A percentile compares a stretch with the other conserved stretches of the same genome.
phyloP scores from a whole-genome alignment of 2,113 vertebrate genomes.

The Synodontis membranacea region DNA sequence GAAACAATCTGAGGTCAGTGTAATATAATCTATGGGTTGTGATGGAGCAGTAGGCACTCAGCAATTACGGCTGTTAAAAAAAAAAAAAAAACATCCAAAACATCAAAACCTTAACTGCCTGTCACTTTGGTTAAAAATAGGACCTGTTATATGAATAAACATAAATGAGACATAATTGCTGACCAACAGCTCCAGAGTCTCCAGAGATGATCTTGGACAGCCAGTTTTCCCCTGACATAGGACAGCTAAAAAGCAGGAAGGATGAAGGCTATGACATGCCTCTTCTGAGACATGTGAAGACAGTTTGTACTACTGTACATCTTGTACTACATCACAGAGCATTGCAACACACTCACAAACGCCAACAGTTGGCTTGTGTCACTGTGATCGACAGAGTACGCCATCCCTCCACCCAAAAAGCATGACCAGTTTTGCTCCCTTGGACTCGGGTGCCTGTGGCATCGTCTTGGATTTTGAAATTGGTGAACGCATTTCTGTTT shows the following conservation, averaged over 20 bases:
- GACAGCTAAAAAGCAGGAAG: neutral
- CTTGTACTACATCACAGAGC: neutral
- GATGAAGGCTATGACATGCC: neutral
- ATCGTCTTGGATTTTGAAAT: too few relatives aligned
- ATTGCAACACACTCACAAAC: neutral
- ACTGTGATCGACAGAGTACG: neutral
- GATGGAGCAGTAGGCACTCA: neutral
- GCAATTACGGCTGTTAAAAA: neutral
- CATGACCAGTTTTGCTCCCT: neutral
- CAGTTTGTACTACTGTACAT: neutral
- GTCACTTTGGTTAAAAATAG: neutral
- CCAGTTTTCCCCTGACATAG: neutral
- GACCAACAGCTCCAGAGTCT: neutral
- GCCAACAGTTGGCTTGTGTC: neutral
- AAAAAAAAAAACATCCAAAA: neutral
- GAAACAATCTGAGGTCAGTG: conserved; percentile 17
- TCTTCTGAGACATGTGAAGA: neutral
- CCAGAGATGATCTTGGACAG: neutral
- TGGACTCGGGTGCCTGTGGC: too few relatives aligned
- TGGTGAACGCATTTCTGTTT: neutral
- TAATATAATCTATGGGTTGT: conserved; percentile 18
- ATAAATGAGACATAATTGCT: neutral
- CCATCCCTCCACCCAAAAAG: neutral
- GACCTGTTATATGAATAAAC: neutral
- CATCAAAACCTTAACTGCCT: neutral